Conservation (phyloP, 2,888 invertebrate genomes). For the Rhogogaster chlorosoma region DNA sequence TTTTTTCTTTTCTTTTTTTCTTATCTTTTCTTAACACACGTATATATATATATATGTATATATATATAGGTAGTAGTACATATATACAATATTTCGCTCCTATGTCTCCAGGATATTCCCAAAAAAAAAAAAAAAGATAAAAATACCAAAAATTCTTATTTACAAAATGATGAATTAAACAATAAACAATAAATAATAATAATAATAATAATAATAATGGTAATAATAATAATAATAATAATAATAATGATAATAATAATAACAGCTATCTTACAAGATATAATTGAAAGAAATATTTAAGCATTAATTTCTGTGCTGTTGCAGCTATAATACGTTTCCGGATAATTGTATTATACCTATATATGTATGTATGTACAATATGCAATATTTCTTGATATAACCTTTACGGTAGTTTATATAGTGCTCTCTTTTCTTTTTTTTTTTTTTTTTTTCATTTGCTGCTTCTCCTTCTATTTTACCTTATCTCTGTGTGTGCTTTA, state of each 20-base stretch:
- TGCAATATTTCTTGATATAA: background rate
- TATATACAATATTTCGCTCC: slow-evolving; percentile 64
- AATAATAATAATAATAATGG: background rate
- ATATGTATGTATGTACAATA: background rate
- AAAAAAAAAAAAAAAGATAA: background rate
- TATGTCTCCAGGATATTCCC: background rate
- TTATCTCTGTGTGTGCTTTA: too few species aligned
- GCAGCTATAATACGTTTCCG: slow-evolving; percentile 4
- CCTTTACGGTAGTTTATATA: background rate
- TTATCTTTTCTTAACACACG: background rate
- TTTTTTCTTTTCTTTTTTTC: background rate
- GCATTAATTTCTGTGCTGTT: background rate
- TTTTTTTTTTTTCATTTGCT: background rate
- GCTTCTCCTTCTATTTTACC: too few species aligned
- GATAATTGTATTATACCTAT: background rate
- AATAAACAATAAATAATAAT: slow-evolving; percentile 41
- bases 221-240: slow-evolving; percentile 25
- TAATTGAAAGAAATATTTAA: background rate
- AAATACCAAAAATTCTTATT: slow-evolving; percentile 50
- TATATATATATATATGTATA: slow-evolving; percentile 47
- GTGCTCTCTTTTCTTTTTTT: background rate
- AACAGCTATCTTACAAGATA: slow-evolving; percentile 21
- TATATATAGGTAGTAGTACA: slow-evolving; percentile 57
- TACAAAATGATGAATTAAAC: slow-evolving; percentile 53
- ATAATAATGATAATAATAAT: background rate